Conservation (phyloP, 1,140 invertebrate genomes). For the Teleogryllus occipitalis region DNA sequence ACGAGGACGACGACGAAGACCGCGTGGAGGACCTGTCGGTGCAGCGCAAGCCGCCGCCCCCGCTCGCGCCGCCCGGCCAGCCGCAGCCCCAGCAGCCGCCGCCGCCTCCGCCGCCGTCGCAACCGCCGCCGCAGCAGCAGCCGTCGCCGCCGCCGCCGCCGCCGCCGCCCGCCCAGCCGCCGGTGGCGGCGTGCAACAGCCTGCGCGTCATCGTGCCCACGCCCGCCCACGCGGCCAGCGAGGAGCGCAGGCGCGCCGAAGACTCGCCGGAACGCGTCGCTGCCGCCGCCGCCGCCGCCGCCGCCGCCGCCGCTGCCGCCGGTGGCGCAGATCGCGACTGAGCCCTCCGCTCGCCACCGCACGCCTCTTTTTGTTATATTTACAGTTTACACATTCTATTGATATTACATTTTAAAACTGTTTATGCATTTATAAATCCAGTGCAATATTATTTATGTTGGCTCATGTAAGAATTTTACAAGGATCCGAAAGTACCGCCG, state of each 20-base stretch:
- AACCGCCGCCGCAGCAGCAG: constrained; percentile 19
- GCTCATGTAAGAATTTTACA: constrained; percentile 13
- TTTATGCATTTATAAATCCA: constrained; percentile 20
- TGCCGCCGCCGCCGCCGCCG: background rate
- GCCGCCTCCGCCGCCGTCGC: constrained; percentile 6
- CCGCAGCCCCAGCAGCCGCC: constrained; percentile 13
- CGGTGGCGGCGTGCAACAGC: constrained; percentile 29
- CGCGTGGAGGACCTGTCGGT: constrained; percentile 44
- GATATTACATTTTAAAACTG: constrained; percentile 16
- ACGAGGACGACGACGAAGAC: constrained; percentile 31
- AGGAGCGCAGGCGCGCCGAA: background rate
- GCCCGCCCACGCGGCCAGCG: background rate
- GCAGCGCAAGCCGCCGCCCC: constrained; percentile 30
- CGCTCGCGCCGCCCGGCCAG: constrained; percentile 28
- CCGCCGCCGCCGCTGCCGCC: background rate
- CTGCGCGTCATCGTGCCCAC: constrained; percentile 23
- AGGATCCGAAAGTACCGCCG: constrained; percentile 8
- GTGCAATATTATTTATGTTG: constrained; percentile 23
- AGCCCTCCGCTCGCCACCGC: constrained; percentile 1
- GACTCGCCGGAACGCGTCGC: background rate
- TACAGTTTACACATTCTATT: constrained; percentile 14
- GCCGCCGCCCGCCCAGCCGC: constrained; percentile 38
- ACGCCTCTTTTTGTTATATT: constrained; percentile 16
- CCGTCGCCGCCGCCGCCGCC: constrained; percentile 35
- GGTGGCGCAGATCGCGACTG: background rate